phyloP scores from a whole-genome alignment of 2,888 invertebrate genomes.

The Pandemis corylana region DNA sequence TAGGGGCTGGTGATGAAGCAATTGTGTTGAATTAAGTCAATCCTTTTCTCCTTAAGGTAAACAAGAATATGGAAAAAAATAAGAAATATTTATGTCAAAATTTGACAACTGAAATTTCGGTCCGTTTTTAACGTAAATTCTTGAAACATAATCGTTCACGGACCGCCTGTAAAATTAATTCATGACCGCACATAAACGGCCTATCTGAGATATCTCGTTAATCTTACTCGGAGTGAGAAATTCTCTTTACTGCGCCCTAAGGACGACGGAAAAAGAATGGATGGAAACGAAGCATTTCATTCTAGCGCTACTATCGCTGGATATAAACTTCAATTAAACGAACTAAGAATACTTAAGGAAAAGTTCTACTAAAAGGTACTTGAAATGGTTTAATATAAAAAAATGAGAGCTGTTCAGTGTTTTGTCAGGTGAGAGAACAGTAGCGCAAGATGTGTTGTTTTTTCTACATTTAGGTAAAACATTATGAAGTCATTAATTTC shows the following conservation, averaged over 20 bases:
- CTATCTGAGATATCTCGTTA: conserved; percentile 57
- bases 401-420: neutral
- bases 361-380: neutral
- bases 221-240: conserved; percentile 57
- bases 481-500: neutral
- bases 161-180: conserved; percentile 56
- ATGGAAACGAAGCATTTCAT: conserved; percentile 8
- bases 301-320: neutral
- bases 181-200: conserved; percentile 55
- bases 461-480: neutral
- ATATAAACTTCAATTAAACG: neutral
- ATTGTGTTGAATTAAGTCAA: conserved; percentile 1
- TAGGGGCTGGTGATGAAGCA: neutral
- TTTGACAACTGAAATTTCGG: neutral
- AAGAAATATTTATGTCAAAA: neutral
- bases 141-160: conserved; percentile 17
- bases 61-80: neutral
- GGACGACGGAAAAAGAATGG: conserved; percentile 54
- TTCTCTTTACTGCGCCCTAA: conserved; percentile 57
- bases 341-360: neutral
- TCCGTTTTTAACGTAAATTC: conserved; percentile 8
- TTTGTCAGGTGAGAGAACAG: neutral
- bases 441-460: neutral
- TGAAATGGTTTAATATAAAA: neutral
- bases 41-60: neutral